Base-by-base conservation (phyloP, 2,113 vertebrate genomes). In the Zapornia atra region DNA sequence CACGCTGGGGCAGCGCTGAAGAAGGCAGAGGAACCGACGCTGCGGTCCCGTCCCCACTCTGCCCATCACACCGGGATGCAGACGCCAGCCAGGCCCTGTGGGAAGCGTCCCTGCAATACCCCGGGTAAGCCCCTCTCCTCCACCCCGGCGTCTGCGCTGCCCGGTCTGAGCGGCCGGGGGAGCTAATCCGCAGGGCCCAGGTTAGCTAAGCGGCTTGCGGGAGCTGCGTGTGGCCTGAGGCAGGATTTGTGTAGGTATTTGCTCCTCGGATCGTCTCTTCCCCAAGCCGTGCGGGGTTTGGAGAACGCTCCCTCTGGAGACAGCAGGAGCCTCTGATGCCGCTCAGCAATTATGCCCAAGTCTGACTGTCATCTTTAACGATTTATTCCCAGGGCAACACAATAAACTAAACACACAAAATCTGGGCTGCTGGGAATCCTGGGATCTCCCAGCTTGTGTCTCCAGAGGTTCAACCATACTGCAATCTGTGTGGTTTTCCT, bases 401-500 rank as follows among this genome's bases (percentile, higher is more conserved):
- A 88, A 96, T 96, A 88, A 96, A 90, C 96, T 96, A 96, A 97
- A 96, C 95, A 94, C 94, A 97, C 95, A 96, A 90, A 94, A 96
- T 77, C 90, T 10, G 19, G 85, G 96, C 93, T 93, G 85, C 72
- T 94, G 96, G 92, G 96, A 94, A 80, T 42, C 71, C 86, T 83
- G 82, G 90, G 64, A 94, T 95, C 96, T 92, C 88, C 92, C 72
- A 38, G 90, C 57, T 75, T 4, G 44, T 19, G 46, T 86, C 96
- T 86, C 96, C 79, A 66, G 95, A 82, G 96, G 84, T 18, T 72
- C 73, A 51, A 26, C 90, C 63, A 0, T 1, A 3, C 68, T 6
- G 40, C 76, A 56, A 92, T 18, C 76, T 26, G 25, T 56, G 46
- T 59, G 9, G 4, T 33, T 88, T 73, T 90, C 92, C 90, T 60